Evolutionary conservation across 1,140 invertebrate species (phyloP).

Genomic region (Hylaeus volcanicus): DNA sequence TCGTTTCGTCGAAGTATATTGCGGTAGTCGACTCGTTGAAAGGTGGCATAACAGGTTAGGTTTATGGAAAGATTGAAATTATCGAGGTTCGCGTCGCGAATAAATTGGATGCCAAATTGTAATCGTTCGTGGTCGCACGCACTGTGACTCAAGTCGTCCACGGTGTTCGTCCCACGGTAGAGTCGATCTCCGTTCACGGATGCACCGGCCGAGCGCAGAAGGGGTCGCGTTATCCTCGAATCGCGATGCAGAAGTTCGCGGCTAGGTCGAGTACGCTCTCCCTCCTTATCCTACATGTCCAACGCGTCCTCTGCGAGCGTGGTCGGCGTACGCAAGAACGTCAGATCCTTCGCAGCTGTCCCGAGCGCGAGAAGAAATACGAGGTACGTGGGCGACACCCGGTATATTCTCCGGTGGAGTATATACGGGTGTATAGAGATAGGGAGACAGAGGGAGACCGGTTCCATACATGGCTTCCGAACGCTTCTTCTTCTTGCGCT

Average conservation of each 20-base stretch:
- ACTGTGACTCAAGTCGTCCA: neutral
- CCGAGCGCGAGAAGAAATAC: constrained; percentile 65
- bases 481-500: constrained; percentile 78
- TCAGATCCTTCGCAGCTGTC: constrained; percentile 45
- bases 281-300: neutral
- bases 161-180: neutral
- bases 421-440: constrained; percentile 72
- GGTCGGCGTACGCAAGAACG: constrained; percentile 38
- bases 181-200: constrained; percentile 3
- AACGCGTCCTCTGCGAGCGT: neutral
- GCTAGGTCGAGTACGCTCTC: constrained; percentile 13
- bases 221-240: constrained; percentile 49
- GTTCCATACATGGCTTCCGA: constrained; percentile 81
- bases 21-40: too few species aligned
- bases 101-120: neutral
- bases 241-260: constrained; percentile 43
- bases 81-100: neutral
- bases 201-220: constrained; percentile 5
- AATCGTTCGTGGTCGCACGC: too few species aligned
- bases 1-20: too few species aligned
- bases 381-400: constrained; percentile 75
- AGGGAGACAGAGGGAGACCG: constrained; percentile 77
- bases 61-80: neutral
- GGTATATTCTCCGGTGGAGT: constrained; percentile 72
- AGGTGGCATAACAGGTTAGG: too few species aligned